Percentiles rank a stretch among this genome's conserved stretches.
Conservation (phyloP, 2,113 vertebrate genomes). For the Calypte anna region DNA sequence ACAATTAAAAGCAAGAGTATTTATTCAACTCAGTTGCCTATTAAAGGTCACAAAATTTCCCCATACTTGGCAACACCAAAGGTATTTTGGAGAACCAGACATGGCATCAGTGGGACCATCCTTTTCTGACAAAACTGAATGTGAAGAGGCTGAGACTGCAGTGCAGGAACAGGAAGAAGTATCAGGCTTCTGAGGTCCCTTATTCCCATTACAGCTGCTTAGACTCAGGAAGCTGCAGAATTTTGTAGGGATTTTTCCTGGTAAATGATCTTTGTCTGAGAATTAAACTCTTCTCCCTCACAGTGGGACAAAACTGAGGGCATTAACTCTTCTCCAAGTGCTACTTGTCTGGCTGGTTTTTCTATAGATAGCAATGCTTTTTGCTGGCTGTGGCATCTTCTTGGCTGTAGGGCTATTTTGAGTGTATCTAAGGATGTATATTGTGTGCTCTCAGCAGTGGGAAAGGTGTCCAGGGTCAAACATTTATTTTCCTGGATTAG, state of each 20-base stretch:
- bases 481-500: background rate
- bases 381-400: background rate
- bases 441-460: background rate
- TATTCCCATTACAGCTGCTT: background rate
- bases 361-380: background rate
- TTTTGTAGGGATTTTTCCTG: background rate
- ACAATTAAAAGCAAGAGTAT: background rate
- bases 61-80: background rate
- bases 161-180: background rate
- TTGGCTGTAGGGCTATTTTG: background rate
- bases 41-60: background rate
- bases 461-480: background rate
- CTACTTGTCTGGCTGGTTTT: background rate
- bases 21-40: background rate
- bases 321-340: background rate
- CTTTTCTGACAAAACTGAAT: background rate
- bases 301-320: background rate
- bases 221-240: background rate
- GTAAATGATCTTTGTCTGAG: background rate
- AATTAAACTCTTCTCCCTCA: background rate
- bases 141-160: background rate
- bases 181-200: background rate
- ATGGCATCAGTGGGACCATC: background rate
- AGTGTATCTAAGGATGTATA: rapidly evolving
- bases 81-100: background rate